Percentiles rank a stretch among this genome's conserved stretches.
Evolutionary conservation across 2,113 vertebrate genomes (phyloP).

Genomic region (Dasypus novemcinctus): DNA sequence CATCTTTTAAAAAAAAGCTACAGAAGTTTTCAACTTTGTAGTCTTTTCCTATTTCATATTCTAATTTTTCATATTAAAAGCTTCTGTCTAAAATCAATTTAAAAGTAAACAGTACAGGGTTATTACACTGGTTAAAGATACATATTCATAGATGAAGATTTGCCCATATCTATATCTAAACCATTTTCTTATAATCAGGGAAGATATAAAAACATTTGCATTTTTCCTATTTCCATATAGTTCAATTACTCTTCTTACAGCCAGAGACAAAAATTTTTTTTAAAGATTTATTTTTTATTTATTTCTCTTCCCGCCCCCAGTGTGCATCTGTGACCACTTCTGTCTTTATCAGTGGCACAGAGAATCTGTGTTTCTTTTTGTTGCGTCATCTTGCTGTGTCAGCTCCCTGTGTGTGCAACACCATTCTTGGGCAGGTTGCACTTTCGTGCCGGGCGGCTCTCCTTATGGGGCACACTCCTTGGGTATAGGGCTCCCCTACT

Average conservation of each 20-base stretch:
- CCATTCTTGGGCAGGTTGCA: too few relatives aligned
- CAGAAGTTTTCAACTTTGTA: background rate
- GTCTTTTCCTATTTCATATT: slow-evolving; percentile 41
- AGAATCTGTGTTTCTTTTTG: too few relatives aligned
- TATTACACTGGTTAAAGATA: background rate
- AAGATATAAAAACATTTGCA: background rate
- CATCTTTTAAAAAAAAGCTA: too few relatives aligned
- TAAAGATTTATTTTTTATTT: too few relatives aligned
- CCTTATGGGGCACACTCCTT: too few relatives aligned
- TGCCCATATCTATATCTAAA: background rate
- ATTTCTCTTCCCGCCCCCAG: too few relatives aligned
- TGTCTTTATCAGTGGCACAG: too few relatives aligned
- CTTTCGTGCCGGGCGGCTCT: too few relatives aligned
- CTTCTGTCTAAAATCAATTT: slow-evolving; percentile 9
- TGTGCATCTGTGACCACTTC: too few relatives aligned
- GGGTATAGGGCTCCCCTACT: too few relatives aligned
- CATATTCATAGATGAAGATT: background rate
- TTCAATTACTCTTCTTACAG: background rate
- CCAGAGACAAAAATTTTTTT: background rate
- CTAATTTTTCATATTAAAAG: slow-evolving; percentile 37
- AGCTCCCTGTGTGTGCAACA: too few relatives aligned
- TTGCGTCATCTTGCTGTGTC: too few relatives aligned
- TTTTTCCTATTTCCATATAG: background rate
- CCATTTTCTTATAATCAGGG: background rate
- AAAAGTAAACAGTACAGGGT: slow-evolving; percentile 2